Base-by-base conservation (phyloP, 2,888 invertebrate genomes). In the Unio delphinus region DNA sequence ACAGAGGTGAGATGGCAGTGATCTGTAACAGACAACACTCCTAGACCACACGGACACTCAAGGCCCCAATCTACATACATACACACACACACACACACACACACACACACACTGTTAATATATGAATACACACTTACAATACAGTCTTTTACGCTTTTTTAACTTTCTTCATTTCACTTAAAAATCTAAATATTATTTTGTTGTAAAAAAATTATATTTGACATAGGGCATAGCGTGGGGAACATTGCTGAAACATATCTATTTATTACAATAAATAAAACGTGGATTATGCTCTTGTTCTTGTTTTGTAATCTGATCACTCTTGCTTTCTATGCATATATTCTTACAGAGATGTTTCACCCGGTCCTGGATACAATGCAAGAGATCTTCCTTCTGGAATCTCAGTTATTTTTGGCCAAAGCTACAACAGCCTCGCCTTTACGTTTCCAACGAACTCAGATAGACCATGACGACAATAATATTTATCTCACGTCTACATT, bases 401-500 rank as follows among this genome's bases (percentile, higher is more conserved):
- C 77, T 18, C 69, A 73, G 17, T 67, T 72, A 45, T 65, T 62
- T 45, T 55, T 83, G 73, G 65, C 80, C 0, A 62, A 57, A 15
- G 11, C 68, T 11, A 64, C 80, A 1, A 68, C 70, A 34, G 70
- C 76, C 5, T 76, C 82, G 4, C 68, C 74, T 2, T 34, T 83
- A 8, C 71, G 83, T 28, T 68, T 81, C 58, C 81, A 81, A 68
- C 70, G 75, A 34, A 64, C 76, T 17, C 62, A 70, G 7, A 55
- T 84, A 11, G 76, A 76, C 56, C 78, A 81, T 70, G 79, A 81
- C 68, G 69, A 73, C 11, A 68, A 78, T 45, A 78, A 74, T 55
- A 74, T 83, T 6, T 86, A 80, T 67, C 20, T 86, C 28, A 78
- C 80, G 17, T 71, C 71, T 15, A 82, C 81, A 11, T 63, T 45